Conservation (phyloP, 2,888 invertebrate species). For the Xanthia togata region DNA sequence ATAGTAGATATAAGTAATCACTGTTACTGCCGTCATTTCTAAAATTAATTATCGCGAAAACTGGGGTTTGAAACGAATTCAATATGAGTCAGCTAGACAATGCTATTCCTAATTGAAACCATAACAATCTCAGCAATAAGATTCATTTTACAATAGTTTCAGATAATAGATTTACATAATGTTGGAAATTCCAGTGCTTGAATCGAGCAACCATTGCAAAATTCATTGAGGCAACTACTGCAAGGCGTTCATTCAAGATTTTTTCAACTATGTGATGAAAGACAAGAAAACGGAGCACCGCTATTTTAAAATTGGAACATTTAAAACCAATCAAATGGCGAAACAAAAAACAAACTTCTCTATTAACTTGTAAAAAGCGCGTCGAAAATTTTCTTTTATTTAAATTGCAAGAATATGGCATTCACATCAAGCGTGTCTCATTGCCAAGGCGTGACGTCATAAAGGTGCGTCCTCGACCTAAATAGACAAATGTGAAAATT, state of each 20-base stretch:
- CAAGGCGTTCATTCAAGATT: conserved; percentile 52
- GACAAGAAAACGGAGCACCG: background rate
- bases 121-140: conserved; percentile 30
- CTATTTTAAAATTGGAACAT: conserved; percentile 28
- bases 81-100: conserved; percentile 45
- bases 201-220: conserved; percentile 44
- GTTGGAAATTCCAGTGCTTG: conserved; percentile 50
- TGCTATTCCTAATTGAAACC: conserved; percentile 12
- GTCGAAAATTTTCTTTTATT: conserved; percentile 34
- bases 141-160: conserved; percentile 20
- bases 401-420: conserved; percentile 58
- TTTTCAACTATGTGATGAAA: conserved; percentile 28
- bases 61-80: conserved; percentile 52
- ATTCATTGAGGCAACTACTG: conserved; percentile 47
- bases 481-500: conserved; percentile 85
- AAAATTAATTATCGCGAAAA: conserved; percentile 56
- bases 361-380: conserved; percentile 15
- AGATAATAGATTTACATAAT: conserved; percentile 44
- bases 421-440: conserved; percentile 48
- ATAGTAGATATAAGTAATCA: background rate
- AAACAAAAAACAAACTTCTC: background rate
- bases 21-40: conserved; percentile 39
- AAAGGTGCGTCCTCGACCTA: conserved; percentile 84
- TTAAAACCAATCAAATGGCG: conserved; percentile 5
- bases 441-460: conserved; percentile 75